A percentile compares a stretch with the other conserved stretches of the same genome.
phyloP scores from a whole-genome alignment of 2,113 vertebrate genomes.

The Chamaea fasciata region DNA sequence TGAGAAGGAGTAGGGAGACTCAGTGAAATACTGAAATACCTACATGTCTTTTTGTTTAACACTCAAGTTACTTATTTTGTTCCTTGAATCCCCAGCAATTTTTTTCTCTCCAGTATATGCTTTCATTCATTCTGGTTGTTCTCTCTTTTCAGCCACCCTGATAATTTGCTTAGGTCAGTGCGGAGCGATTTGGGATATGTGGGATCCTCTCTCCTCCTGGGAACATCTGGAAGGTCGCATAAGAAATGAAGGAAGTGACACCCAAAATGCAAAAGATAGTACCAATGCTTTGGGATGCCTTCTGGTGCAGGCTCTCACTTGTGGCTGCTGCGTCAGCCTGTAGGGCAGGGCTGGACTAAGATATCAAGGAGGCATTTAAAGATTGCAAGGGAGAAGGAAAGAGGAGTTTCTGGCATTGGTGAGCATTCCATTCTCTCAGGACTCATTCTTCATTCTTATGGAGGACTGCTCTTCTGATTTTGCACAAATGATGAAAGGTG shows the following conservation, averaged over 20 bases:
- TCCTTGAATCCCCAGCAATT: neutral
- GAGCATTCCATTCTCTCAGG: neutral
- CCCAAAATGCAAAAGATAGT: neutral
- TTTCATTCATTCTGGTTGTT: neutral
- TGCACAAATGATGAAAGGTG: neutral
- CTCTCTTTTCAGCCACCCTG: neutral
- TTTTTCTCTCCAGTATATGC: neutral
- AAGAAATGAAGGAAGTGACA: neutral
- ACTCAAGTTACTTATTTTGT: neutral
- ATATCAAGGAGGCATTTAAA: neutral
- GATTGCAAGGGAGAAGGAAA: neutral
- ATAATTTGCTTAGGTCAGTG: neutral
- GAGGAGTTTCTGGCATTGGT: neutral
- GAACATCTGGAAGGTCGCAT: neutral
- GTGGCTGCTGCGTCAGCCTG: neutral
- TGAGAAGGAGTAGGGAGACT: neutral
- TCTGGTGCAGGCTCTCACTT: neutral
- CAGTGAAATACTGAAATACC: neutral
- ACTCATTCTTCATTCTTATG: no score
- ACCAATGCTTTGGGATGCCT: neutral
- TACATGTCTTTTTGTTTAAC: neutral
- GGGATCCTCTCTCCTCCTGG: neutral
- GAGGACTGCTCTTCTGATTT: neutral
- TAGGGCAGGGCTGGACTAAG: neutral
- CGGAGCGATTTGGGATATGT: accelerated